Percentiles rank a stretch among this genome's conserved stretches.
Evolutionary conservation across 1,140 invertebrate species (phyloP).

Genomic region (Sminthurinus signatus): DNA sequence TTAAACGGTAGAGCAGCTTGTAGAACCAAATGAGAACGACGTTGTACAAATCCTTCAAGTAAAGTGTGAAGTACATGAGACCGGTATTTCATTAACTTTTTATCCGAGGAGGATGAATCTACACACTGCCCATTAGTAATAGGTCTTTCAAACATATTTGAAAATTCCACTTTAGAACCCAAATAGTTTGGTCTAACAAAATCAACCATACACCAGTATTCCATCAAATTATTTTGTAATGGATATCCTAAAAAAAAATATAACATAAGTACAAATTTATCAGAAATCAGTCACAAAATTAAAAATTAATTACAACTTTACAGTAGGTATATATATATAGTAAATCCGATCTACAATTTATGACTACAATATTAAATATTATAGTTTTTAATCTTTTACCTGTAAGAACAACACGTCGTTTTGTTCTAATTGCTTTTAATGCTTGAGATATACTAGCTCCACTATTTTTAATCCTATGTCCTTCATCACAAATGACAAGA

Average conservation of each 20-base stretch:
- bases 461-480: constrained; percentile 92
- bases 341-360: too few relatives aligned
- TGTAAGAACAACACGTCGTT: constrained; percentile 81
- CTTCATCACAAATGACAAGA: constrained; percentile 91
- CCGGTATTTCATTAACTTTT: constrained; percentile 78
- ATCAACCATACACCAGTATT: constrained; percentile 97
- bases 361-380: too few relatives aligned
- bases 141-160: constrained; percentile 91
- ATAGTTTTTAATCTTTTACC: constrained; percentile 49
- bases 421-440: constrained; percentile 83
- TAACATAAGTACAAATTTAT: too few relatives aligned
- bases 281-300: too few relatives aligned
- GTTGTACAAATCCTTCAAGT: constrained; percentile 85
- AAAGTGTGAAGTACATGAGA: constrained; percentile 85
- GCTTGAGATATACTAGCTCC: constrained; percentile 88
- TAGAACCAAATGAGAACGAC: constrained; percentile 58
- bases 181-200: constrained; percentile 80
- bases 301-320: too few relatives aligned
- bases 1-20: constrained; percentile 80
- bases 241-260: constrained; percentile 72
- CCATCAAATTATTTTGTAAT: constrained; percentile 90
- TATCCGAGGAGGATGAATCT: constrained; percentile 83
- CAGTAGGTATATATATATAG: too few relatives aligned
- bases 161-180: constrained; percentile 87
- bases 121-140: constrained; percentile 92